These are phyloP conservation scores for Deilephila porcellus DNA, from an alignment of 2,888 invertebrate genomes.

Conservation along the genomic window DNA sequence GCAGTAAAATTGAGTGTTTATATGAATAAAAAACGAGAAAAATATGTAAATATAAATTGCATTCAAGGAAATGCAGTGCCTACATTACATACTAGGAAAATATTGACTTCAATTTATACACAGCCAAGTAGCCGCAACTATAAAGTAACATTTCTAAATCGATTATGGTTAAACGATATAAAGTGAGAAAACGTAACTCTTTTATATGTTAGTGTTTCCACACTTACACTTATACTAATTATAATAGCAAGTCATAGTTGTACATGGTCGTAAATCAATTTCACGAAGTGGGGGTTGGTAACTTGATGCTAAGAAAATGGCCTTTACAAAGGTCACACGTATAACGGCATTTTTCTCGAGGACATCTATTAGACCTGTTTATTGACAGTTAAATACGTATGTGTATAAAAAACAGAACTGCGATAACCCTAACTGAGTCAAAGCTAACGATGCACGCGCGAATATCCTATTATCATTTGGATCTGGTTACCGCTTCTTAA, in stretches of 20 bases:
- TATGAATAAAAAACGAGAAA: background rate
- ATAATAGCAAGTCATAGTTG: background rate
- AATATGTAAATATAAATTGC: background rate
- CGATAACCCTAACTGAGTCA: slow-evolving; percentile 47
- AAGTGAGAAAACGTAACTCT: background rate
- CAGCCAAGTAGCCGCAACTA: slow-evolving; percentile 2
- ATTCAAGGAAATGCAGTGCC: background rate
- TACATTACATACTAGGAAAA: slow-evolving; percentile 4
- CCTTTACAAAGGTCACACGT: background rate
- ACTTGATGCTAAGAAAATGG: background rate
- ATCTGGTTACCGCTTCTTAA: slow-evolving; percentile 48
- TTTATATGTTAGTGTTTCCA: background rate
- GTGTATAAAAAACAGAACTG: slow-evolving; percentile 12
- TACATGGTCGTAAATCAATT: background rate
- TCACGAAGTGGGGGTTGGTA: background rate
- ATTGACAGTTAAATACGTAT: background rate
- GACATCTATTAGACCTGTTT: background rate
- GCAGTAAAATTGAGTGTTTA: background rate
- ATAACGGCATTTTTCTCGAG: background rate
- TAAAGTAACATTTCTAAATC: slow-evolving; percentile 16
- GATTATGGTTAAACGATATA: slow-evolving; percentile 3
- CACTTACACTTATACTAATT: background rate
- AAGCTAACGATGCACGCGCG: slow-evolving; percentile 57
- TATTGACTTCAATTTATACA: slow-evolving; percentile 5
- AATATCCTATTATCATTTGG: slow-evolving; percentile 51